A percentile compares a stretch with the other conserved stretches of the same genome.
phyloP scores from a whole-genome alignment of 2,797 vertebrate genomes.

The Chrosomus eos region DNA sequence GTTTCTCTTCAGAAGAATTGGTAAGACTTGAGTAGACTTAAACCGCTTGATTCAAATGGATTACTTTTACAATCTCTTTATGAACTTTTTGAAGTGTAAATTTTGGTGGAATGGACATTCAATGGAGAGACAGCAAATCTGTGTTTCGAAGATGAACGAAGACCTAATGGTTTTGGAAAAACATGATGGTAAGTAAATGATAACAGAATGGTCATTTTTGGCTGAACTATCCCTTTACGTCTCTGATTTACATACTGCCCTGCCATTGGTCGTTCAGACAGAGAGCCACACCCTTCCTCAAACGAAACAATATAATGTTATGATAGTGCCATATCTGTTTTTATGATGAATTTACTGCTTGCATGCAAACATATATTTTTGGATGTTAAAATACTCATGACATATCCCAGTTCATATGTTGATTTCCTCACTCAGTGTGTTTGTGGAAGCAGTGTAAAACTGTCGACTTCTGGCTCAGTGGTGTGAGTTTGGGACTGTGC shows the following conservation, averaged over 20 bases:
- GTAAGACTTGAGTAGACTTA: background rate
- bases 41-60: background rate
- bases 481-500: background rate
- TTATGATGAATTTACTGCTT: background rate
- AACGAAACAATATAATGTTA: background rate
- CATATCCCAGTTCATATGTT: background rate
- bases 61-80: background rate
- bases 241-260: background rate
- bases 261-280: background rate
- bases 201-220: too few species aligned
- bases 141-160: too few species aligned
- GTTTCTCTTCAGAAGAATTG: background rate
- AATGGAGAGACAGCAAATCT: too few species aligned
- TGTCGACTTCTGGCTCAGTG: background rate
- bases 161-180: too few species aligned
- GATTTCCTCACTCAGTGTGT: background rate
- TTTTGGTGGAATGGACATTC: background rate
- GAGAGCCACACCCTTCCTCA: background rate
- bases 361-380: background rate
- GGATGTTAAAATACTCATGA: background rate
- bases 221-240: background rate
- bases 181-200: too few species aligned
- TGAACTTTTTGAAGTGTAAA: background rate
- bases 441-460: constrained; percentile 7
- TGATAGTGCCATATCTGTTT: background rate